These are phyloP conservation scores for Gallinago undulata DNA, from an alignment of 2,113 vertebrate species.

Conservation along the genomic window DNA sequence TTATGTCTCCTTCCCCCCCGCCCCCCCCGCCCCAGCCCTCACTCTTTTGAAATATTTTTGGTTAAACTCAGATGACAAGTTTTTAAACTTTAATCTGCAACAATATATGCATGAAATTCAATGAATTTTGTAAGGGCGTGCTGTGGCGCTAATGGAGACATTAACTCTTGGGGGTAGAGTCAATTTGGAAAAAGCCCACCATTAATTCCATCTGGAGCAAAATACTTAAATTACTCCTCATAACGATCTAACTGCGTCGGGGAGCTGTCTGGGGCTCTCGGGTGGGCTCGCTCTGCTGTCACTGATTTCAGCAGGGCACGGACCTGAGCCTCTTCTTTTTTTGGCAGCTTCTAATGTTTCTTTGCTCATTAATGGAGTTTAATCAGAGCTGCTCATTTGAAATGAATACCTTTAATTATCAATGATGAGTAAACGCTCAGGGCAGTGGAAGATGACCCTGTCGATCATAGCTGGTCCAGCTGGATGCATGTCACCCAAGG, in stretches of 20 bases:
- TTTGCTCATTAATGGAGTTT: neutral
- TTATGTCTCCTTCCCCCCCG: neutral
- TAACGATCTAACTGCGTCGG: neutral
- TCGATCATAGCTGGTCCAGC: neutral
- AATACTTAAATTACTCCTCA: neutral
- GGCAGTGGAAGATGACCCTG: neutral
- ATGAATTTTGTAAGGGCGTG: neutral
- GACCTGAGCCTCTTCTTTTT: neutral
- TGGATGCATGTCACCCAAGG: neutral
- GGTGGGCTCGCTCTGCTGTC: neutral
- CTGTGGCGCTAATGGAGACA: neutral
- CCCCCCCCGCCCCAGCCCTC: fast-evolving
- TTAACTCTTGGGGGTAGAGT: neutral
- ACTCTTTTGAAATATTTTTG: conserved; percentile 3
- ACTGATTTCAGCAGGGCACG: neutral
- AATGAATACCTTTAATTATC: neutral
- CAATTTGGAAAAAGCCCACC: neutral
- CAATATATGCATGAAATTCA: neutral
- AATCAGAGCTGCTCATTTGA: neutral
- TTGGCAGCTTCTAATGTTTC: neutral
- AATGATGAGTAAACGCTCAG: neutral
- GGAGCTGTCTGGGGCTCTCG: neutral
- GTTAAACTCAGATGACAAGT: neutral
- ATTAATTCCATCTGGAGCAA: neutral
- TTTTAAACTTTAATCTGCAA: conserved; percentile 4